Base-by-base conservation (phyloP, 2,113 vertebrate species). In the Prinia subflava region DNA sequence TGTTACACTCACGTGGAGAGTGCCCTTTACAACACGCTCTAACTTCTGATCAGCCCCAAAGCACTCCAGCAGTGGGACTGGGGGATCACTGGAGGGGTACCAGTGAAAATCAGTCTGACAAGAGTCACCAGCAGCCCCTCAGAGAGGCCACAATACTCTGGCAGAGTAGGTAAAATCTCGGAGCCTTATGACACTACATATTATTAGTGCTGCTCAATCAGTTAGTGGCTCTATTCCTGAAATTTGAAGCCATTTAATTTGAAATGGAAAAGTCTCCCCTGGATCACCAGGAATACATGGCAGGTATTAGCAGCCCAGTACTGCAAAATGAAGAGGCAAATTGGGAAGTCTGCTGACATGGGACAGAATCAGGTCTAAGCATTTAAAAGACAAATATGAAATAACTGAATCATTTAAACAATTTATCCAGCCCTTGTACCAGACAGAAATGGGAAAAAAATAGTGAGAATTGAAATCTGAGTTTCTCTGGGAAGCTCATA, bases 281-380 rank as follows among this genome's bases (percentile, higher is more conserved):
- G 13, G 16, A 78, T 55, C 15, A 37, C 16, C 33, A 71, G 18
- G 31, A 41, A 79, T 67, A 22, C 27, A 33, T 6, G 11, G 52
- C 12, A 25, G 5, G 13, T 12, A 42, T 35, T 31, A 88, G 44
- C 53, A 82, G 39, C 12, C 10, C 0, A 0, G 23, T 4, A 41
- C 12, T 9, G 8, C 35, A 73, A 28, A 35, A 73, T 4, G 7
- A 73, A 77, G 24, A 81, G n/a, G 11, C 8, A 9, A 16, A 57
- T 3, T 5, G 5, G 13, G 25, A 76, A 44, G n/a, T n/a, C 62
- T 73, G 27, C 31, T 47, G 31, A 68, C n/a, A 46, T 13, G 77
- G 18, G 15, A 47, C 0, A 46, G 13, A 65, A 39, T 39, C 11
- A 31, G 47, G 27, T 11, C 41, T 31, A 23, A 18, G n/a, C 47